Conservation (phyloP, 2,888 invertebrate species). For the Lacanobia oleracea region DNA sequence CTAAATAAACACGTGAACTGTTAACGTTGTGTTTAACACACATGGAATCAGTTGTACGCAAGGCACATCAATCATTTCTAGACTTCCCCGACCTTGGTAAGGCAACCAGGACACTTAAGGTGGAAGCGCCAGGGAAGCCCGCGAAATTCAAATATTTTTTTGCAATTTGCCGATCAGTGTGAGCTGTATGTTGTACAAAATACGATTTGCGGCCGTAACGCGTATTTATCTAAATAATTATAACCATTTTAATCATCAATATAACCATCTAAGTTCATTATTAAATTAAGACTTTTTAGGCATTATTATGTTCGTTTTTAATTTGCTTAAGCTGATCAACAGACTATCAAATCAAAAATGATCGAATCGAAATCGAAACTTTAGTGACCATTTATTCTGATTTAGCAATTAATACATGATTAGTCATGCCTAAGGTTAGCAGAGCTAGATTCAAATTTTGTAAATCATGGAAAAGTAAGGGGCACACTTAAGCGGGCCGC, state of each 20-base stretch:
- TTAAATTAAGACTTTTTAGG: not conserved
- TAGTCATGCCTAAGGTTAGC: not conserved
- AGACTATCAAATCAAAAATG: not conserved
- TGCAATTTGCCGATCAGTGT: too few species aligned
- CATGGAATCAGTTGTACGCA: not conserved
- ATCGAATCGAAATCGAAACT: not conserved
- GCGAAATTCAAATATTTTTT: too few species aligned
- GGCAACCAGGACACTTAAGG: not conserved
- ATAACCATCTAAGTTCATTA: too few species aligned
- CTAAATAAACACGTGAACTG: not conserved
- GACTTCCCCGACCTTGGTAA: constrained; percentile 2
- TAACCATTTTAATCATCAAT: too few species aligned
- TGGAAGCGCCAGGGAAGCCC: too few species aligned
- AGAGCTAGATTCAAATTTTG: not conserved
- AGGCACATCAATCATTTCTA: constrained; percentile 13
- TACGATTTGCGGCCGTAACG: too few species aligned
- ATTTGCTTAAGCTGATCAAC: constrained; percentile 1
- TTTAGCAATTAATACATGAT: constrained; percentile 13
- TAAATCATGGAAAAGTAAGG: too few species aligned
- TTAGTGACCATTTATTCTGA: not conserved
- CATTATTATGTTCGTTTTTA: not conserved
- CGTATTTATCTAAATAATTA: too few species aligned
- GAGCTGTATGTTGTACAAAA: too few species aligned
- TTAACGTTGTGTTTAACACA: too few species aligned
- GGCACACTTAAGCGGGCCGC: too few species aligned